Evolutionary conservation across 1,140 invertebrate species (phyloP), one percentile per base, ranked within the genome.

Genomic region (Diploscapter pachys): DNA sequence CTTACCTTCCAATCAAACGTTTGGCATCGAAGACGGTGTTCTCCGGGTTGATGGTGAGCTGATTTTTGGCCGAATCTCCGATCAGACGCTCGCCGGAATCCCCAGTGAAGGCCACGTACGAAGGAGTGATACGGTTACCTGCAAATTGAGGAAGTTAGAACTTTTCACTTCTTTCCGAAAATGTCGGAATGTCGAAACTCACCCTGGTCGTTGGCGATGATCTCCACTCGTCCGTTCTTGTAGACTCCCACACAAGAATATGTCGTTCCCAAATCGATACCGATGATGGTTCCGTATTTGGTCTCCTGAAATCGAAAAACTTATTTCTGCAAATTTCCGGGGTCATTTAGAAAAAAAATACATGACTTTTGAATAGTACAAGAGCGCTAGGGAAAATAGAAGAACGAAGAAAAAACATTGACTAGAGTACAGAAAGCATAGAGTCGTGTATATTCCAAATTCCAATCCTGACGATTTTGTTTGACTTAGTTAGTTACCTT

Each of bases 191-290:
- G 63, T 13, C 31, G 64, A 75, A 76, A 66, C 51, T 48, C 5
- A 77, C 93, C 93, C 86, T 94, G 93, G 80, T 94, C 92, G 80
- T 95, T 95, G 56, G 93, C 92, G 64, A 95, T 94, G 79, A 95
- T 94, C 84, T 94, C 93, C 5, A 94, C 92, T 83, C 93, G 92
- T 50, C 92, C 92, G 83, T 93, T 87, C 78, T 88, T 87, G 81
- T 87, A 89, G 8, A 89, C 86, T 51, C 87, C 88, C 55, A 89
- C 88, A 78, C 83, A 98, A 95, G 84, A 31, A 31, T 31, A 31
- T 31, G 31, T 31, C 31, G 31, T 31, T 31, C 31, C 31, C 31
- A 98, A 90, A 91, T 98, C 96, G 87, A 98, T 99, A 87, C 95
- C 95, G 57, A 84, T 84, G 63, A 84, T 84, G 0, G 82, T 84